Evolutionary conservation across 2,888 invertebrate genomes (phyloP).

Genomic region (Marasmarcha lunaedactyla): DNA sequence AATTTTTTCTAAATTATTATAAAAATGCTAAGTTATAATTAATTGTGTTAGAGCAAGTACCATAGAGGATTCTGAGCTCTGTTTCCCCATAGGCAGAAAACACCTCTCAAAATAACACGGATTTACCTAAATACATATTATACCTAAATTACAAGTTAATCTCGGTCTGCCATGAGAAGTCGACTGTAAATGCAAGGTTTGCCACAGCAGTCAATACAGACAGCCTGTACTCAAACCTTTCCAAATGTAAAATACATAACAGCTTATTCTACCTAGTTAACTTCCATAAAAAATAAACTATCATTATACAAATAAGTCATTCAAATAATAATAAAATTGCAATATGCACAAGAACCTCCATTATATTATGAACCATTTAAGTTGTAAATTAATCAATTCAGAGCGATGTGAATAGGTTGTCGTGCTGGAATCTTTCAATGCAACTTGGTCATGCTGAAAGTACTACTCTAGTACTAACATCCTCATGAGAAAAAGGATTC

Average conservation of each 20-base stretch:
- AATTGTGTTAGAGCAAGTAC: slow-evolving; percentile 64
- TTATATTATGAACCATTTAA: slow-evolving; percentile 1
- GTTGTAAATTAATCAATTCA: slow-evolving; percentile 19
- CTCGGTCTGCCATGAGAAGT: slow-evolving; percentile 56
- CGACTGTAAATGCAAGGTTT: slow-evolving; percentile 60
- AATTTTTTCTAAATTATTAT: slow-evolving; percentile 67
- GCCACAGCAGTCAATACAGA: slow-evolving; percentile 29
- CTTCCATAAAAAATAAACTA: slow-evolving; percentile 65
- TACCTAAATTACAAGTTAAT: slow-evolving; percentile 63
- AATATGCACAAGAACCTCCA: slow-evolving; percentile 35
- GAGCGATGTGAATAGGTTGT: slow-evolving; percentile 51
- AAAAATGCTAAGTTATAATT: slow-evolving; percentile 70
- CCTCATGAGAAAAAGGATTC: slow-evolving; percentile 14
- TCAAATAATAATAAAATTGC: slow-evolving; percentile 30
- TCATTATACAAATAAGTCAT: slow-evolving; percentile 58
- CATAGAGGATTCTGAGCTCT: slow-evolving; percentile 53
- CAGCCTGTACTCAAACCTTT: slow-evolving; percentile 37
- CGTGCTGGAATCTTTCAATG: slow-evolving; percentile 5
- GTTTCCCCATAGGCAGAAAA: slow-evolving; percentile 39
- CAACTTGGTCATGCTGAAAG: too few relatives aligned
- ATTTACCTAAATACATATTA: slow-evolving; percentile 58
- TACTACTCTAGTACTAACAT: slow-evolving; percentile 2
- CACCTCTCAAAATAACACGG: slow-evolving; percentile 54
- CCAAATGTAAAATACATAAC: slow-evolving; percentile 62
- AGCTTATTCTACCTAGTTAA: slow-evolving; percentile 68